A percentile compares a stretch with the other conserved stretches of the same genome.
Conservation (phyloP, 1,140 invertebrate genomes). For the Penaeus indicus region DNA sequence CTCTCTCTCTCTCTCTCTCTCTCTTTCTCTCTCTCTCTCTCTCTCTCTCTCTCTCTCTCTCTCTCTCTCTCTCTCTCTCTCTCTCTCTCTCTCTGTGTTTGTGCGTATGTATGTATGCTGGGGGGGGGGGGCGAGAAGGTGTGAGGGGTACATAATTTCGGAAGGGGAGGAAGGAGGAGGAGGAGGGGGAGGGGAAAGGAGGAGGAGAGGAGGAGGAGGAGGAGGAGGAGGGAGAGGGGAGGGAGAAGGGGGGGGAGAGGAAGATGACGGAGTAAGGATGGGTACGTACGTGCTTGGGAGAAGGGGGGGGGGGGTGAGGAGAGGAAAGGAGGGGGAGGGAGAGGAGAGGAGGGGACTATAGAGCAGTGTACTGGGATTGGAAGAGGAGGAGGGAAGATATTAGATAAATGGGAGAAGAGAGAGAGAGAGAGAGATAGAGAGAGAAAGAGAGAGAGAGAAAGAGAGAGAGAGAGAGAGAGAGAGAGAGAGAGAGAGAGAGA, state of each 20-base stretch:
- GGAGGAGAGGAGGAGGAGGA: conserved; percentile 16
- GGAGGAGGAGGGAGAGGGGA: conserved; percentile 1
- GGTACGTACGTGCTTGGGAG: too few species aligned
- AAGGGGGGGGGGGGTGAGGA: too few species aligned
- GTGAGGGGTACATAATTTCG: not conserved
- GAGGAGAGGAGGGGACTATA: too few species aligned
- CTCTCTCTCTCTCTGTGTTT: not conserved
- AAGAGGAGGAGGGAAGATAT: too few species aligned
- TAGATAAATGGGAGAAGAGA: not conserved
- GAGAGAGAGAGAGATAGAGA: not conserved
- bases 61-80: not conserved
- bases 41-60: too few species aligned
- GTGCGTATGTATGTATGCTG: too few species aligned
- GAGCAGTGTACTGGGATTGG: too few species aligned
- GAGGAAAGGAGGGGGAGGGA: too few species aligned
- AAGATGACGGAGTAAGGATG: not conserved
- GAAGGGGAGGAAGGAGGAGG: not conserved
- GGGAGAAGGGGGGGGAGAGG: not conserved
- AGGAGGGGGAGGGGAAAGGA: not conserved
- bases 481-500: too few species aligned
- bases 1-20: too few species aligned
- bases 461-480: not conserved
- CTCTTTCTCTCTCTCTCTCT: too few species aligned
- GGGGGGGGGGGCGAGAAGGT: not conserved
- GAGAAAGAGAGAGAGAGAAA: not conserved